Evolutionary conservation across 37 sponge, comb jelly and placozoan genomes (phyloP).

Genomic region (Diacarnus erythraeanus): DNA sequence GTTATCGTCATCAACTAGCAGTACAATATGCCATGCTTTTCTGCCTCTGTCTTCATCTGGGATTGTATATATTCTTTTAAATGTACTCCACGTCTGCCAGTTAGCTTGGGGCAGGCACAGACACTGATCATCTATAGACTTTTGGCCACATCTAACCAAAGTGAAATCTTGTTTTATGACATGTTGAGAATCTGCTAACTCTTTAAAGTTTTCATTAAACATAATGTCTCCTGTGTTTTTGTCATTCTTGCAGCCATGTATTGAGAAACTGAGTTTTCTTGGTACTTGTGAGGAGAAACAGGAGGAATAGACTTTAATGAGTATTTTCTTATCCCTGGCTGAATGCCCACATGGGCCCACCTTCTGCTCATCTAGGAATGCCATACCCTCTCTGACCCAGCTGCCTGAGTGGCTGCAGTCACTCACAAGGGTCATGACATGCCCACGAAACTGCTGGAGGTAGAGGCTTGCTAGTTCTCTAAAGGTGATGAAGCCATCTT

Average conservation of each 20-base stretch:
- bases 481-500: conserved; percentile 65
- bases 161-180: too few species aligned
- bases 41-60: conserved; percentile 11
- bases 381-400: conserved; percentile 36
- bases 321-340: conserved; percentile 48
- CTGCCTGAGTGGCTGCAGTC: conserved; percentile 67
- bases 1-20: conserved; percentile 43
- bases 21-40: conserved; percentile 39
- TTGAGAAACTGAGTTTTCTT: not conserved
- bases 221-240: conserved; percentile 8
- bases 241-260: not conserved
- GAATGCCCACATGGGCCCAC: conserved; percentile 72
- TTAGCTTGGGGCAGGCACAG: not conserved
- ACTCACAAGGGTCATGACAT: conserved; percentile 41
- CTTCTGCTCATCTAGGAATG: conserved; percentile 44
- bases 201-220: too few species aligned
- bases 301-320: conserved; percentile 56
- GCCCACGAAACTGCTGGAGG: conserved; percentile 32
- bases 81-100: conserved; percentile 4
- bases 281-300: conserved; percentile 40
- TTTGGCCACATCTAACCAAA: not conserved
- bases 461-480: conserved; percentile 61
- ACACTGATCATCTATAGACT: conserved; percentile 12
- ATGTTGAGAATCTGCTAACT: too few species aligned
- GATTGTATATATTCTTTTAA: not conserved